Conservation (phyloP, 1,140 invertebrate species). For the Episyrphus balteatus region DNA sequence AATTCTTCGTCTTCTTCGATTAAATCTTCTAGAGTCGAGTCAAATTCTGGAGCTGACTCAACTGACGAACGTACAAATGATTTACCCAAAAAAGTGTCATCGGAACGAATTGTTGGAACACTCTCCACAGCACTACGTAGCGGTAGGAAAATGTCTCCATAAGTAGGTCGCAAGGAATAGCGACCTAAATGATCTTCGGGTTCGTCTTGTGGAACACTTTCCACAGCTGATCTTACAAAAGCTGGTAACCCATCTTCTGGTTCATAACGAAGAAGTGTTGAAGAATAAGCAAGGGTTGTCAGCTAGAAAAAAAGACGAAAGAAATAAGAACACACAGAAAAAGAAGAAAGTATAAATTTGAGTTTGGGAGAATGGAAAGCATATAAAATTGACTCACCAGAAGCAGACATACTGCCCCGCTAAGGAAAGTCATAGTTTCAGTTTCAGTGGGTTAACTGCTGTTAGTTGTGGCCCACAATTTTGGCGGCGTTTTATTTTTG, state of each 20-base stretch:
- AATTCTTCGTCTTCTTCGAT: neutral
- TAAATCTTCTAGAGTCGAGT: slow-evolving; percentile 11
- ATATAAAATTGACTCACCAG: too few relatives aligned
- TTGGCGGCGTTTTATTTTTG: too few relatives aligned
- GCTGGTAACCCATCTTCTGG: slow-evolving; percentile 9
- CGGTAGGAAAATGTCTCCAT: slow-evolving; percentile 37
- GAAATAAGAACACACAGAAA: too few relatives aligned
- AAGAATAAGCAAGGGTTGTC: too few relatives aligned
- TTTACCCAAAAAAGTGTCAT: slow-evolving; percentile 10
- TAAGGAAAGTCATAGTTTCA: too few relatives aligned
- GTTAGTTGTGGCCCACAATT: too few relatives aligned
- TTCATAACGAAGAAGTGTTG: too few relatives aligned
- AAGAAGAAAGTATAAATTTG: too few relatives aligned
- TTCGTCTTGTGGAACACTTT: slow-evolving; percentile 36
- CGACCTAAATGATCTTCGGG: slow-evolving; percentile 15
- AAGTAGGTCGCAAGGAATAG: slow-evolving; percentile 15
- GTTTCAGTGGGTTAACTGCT: too few relatives aligned
- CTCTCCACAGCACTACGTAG: slow-evolving; percentile 48
- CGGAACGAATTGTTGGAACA: slow-evolving; percentile 34
- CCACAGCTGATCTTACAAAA: slow-evolving; percentile 45
- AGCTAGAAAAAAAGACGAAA: too few relatives aligned
- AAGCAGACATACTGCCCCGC: too few relatives aligned
- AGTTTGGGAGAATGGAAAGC: too few relatives aligned
- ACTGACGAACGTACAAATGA: slow-evolving; percentile 48
- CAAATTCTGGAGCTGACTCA: slow-evolving; percentile 42